These are phyloP conservation scores for Cryptus armator DNA, from an alignment of 2,888 invertebrate species.

Conservation along the genomic window DNA sequence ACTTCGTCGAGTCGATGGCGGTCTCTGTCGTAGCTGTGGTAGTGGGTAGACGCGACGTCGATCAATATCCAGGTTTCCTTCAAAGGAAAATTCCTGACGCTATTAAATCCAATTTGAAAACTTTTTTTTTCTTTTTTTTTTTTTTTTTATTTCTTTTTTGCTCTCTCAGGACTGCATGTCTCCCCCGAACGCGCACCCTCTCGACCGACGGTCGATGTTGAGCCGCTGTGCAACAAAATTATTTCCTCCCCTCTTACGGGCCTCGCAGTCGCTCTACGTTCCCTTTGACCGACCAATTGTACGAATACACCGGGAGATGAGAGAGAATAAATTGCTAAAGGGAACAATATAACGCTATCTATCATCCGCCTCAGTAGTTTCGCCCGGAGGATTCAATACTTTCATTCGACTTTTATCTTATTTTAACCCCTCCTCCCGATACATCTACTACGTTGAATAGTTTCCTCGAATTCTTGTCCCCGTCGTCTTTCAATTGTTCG, in stretches of 20 bases:
- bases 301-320: constrained; percentile 34
- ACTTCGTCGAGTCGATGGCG: background rate
- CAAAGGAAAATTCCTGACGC: constrained; percentile 84
- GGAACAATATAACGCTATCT: constrained; percentile 80
- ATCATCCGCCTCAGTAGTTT: constrained; percentile 73
- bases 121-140: constrained; percentile 77
- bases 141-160: constrained; percentile 74
- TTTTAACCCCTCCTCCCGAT: constrained; percentile 52
- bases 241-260: constrained; percentile 75
- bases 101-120: constrained; percentile 85
- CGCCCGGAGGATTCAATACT: constrained; percentile 72
- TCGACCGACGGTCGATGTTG: constrained; percentile 56
- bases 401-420: constrained; percentile 75
- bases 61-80: constrained; percentile 81
- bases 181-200: constrained; percentile 59
- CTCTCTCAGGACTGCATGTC: constrained; percentile 53
- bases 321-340: constrained; percentile 81
- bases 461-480: constrained; percentile 4
- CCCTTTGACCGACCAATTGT: constrained; percentile 67
- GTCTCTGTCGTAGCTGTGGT: constrained; percentile 29
- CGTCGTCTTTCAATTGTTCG: constrained; percentile 2
- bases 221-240: constrained; percentile 75
- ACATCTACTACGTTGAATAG: constrained; percentile 32
- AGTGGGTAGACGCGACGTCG: constrained; percentile 69
- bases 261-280: constrained; percentile 50